phyloP scores from a whole-genome alignment of 2,797 vertebrate genomes.

The Phrynocephalus vlangalii region DNA sequence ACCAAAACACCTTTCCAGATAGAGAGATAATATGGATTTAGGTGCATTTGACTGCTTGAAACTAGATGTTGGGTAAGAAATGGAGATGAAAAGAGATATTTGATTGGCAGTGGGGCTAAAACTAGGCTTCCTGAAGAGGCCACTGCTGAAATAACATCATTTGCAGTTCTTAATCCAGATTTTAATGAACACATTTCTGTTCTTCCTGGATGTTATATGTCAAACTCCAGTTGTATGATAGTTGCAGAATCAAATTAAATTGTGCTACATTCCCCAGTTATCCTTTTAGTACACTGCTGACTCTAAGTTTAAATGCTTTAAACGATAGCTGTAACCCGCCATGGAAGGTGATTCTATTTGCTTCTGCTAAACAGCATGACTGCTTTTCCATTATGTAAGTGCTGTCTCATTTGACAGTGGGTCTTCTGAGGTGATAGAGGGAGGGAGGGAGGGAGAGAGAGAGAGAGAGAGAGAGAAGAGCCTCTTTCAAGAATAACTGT shows the following conservation, averaged over 20 bases:
- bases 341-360: slow-evolving; percentile 40
- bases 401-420: slow-evolving; percentile 6
- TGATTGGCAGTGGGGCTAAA: not conserved
- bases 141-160: not conserved
- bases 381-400: slow-evolving; percentile 23
- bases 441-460: not conserved
- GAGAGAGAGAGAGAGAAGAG: not conserved
- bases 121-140: not conserved
- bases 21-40: not conserved
- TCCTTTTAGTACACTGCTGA: slow-evolving; percentile 29
- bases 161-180: not conserved
- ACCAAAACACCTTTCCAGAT: not conserved
- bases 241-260: slow-evolving; percentile 46
- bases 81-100: not conserved
- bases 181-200: slow-evolving; percentile 48
- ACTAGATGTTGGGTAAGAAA: not conserved
- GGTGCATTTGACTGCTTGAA: not conserved
- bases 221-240: slow-evolving; percentile 48
- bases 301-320: slow-evolving; percentile 50
- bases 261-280: slow-evolving; percentile 24
- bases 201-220: slow-evolving; percentile 28
- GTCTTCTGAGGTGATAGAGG: not conserved
- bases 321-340: not conserved
- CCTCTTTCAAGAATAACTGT: slow-evolving; percentile 3
- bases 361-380: not conserved